Conservation (phyloP, 2,797 vertebrate genomes). For the Notoglanidium macrostoma region DNA sequence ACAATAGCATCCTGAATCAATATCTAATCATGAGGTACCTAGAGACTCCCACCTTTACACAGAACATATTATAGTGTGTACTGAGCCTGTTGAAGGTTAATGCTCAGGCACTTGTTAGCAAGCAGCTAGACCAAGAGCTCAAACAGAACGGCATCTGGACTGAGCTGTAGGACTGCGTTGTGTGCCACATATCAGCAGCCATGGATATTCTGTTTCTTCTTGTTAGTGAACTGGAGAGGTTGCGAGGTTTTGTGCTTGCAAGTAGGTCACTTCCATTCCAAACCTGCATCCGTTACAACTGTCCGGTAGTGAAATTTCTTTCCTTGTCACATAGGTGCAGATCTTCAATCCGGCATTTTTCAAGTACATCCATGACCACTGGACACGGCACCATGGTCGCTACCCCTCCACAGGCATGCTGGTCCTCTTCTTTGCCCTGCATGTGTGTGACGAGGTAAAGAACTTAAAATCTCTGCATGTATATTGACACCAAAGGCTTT, state of each 20-base stretch:
- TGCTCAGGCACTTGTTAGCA: neutral
- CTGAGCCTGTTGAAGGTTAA: neutral
- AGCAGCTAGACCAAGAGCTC: neutral
- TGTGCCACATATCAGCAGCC: neutral
- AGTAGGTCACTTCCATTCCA: neutral
- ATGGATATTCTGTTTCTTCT: neutral
- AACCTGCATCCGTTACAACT: too few relatives aligned
- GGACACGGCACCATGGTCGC: constrained; percentile 93
- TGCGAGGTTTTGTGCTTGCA: neutral
- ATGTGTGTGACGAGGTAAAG: constrained; percentile 94
- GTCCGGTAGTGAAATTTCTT: neutral
- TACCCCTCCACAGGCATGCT: constrained; percentile 99
- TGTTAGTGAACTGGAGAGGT: neutral
- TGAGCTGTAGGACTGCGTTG: neutral
- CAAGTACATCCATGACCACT: constrained; percentile 97
- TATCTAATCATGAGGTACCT: neutral
- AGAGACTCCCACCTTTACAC: neutral
- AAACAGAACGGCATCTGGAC: neutral
- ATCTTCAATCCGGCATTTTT: constrained; percentile 99
- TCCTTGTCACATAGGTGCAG: constrained; percentile 81
- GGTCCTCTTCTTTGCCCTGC: constrained; percentile 95
- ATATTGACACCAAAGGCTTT: neutral
- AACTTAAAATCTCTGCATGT: neutral
- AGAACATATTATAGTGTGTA: neutral
- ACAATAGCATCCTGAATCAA: neutral